Evolutionary conservation across 2,888 invertebrate genomes (phyloP).

Genomic region (Spodoptera littoralis): DNA sequence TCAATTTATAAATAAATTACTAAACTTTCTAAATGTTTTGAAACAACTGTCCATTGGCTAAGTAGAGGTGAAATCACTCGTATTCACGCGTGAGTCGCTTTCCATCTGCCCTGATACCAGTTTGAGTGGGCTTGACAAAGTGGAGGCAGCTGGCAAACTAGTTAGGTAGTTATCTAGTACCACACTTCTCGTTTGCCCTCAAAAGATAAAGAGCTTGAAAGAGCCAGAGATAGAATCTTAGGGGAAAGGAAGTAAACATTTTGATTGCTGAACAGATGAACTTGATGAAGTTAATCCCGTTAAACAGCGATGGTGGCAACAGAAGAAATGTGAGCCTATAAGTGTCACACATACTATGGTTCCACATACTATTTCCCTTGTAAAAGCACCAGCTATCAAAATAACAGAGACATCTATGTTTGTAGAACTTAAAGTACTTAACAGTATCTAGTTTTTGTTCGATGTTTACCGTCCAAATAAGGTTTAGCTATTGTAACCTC

Average conservation of each 20-base stretch:
- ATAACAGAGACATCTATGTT: conserved; percentile 31
- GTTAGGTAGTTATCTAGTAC: conserved; percentile 46
- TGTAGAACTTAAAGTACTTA: conserved; percentile 31
- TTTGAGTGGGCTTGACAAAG: conserved; percentile 55
- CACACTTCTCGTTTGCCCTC: conserved; percentile 45
- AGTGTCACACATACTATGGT: conserved; percentile 8
- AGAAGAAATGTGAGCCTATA: conserved; percentile 29
- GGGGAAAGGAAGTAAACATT: conserved; percentile 28
- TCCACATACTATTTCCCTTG: conserved; percentile 17
- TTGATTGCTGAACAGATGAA: conserved; percentile 21
- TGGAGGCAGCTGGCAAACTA: conserved; percentile 58
- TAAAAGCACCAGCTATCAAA: conserved; percentile 26
- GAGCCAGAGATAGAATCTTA: conserved; percentile 25
- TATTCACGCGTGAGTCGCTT: conserved; percentile 59
- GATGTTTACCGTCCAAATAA: conserved; percentile 61
- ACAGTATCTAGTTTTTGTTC: conserved; percentile 33
- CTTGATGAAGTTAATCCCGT: conserved; percentile 31
- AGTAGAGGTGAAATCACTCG: conserved; percentile 63
- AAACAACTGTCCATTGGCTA: conserved; percentile 39
- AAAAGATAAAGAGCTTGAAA: conserved; percentile 41
- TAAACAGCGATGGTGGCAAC: conserved; percentile 10
- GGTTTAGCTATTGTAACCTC: conserved; percentile 75
- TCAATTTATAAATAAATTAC: conserved; percentile 24
- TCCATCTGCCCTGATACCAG: conserved; percentile 66
- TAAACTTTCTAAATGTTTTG: conserved; percentile 44